phyloP scores from a whole-genome alignment of 2,888 invertebrate species.

The Hemithea aestivaria region DNA sequence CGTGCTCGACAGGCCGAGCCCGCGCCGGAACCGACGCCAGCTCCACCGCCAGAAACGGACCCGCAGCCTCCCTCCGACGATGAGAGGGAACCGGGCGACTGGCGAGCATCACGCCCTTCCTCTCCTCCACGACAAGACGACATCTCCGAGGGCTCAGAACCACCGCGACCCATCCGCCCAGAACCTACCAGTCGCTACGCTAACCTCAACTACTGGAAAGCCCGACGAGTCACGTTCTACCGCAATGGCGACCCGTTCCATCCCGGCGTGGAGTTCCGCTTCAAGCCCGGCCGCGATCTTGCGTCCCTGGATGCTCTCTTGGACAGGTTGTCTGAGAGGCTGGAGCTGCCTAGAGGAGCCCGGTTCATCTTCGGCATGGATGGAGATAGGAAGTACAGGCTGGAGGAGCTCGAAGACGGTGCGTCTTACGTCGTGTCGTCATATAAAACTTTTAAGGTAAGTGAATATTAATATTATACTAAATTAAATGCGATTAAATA shows the following conservation, averaged over 20 bases:
- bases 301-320: constrained; percentile 90
- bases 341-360: constrained; percentile 93
- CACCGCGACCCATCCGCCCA: constrained; percentile 77
- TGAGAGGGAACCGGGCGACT: constrained; percentile 76
- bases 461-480: too few relatives aligned
- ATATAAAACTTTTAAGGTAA: constrained; percentile 93
- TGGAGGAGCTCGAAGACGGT: constrained; percentile 94
- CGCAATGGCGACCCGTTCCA: constrained; percentile 96
- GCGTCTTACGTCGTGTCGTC: constrained; percentile 95
- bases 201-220: constrained; percentile 92
- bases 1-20: constrained; percentile 68
- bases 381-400: constrained; percentile 89
- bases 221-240: constrained; percentile 92
- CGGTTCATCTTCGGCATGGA: constrained; percentile 95
- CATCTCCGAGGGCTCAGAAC: constrained; percentile 68
- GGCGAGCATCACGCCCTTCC: constrained; percentile 64
- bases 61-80: constrained; percentile 69
- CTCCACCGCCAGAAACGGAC: constrained; percentile 60
- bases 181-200: constrained; percentile 83
- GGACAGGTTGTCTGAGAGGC: constrained; percentile 91
- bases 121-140: constrained; percentile 69
- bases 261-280: constrained; percentile 90
- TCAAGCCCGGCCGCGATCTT: constrained; percentile 93
- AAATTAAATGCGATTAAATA: too few relatives aligned
- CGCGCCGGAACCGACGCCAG: constrained; percentile 61